Evolutionary conservation across 2,113 vertebrate species (phyloP), one percentile per base, ranked within the genome.

Genomic region (Silurus glanis): DNA sequence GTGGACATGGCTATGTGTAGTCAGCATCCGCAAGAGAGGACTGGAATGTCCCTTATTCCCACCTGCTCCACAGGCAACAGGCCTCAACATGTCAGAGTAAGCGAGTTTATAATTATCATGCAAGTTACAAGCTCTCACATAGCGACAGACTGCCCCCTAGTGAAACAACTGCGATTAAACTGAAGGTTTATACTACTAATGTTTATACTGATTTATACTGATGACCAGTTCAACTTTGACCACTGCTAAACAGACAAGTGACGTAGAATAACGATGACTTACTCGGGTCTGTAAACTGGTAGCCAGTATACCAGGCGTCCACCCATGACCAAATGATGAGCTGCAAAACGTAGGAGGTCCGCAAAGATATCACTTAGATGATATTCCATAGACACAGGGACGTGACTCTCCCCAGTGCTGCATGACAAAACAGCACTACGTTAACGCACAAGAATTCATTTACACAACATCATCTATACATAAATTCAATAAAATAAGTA

Each of bases 301-400:
- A 99, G 93, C 98, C 98, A 99, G 88, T 99, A 99, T 28, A 99
- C 98, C 0, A 99, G 90, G 91, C 97, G 95, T 90, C 98, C 98
- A 16, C 97, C 97, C 90, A 96, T 92, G 83, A 97, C 93, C 59
- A 99, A 95, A 74, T 95, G 94, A n/a, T 96, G 95, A 37, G 97
- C 96, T 0, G 97, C 96, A 91, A 99, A 98, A 92, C 96, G 97
- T 88, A 99, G 91, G 0, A 99, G 95, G 91, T 99, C 98, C 75
- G 95, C 95, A 90, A 99, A 98, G 93, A 99, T 99, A 93, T 99
- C 97, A 87, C 97, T 98, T 85, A 99, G 94, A 88, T 97, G 96
- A 85, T 99, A 99, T 59, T 78, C 97, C 92, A 97, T 96, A 82
- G 97, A 97, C 83, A 97, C 94, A 0, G 97, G 95, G 83, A 98